Percentiles rank a stretch among this genome's conserved stretches.
phyloP scores from a whole-genome alignment of 2,888 invertebrate genomes.

The Gandaritis pyraliata region DNA sequence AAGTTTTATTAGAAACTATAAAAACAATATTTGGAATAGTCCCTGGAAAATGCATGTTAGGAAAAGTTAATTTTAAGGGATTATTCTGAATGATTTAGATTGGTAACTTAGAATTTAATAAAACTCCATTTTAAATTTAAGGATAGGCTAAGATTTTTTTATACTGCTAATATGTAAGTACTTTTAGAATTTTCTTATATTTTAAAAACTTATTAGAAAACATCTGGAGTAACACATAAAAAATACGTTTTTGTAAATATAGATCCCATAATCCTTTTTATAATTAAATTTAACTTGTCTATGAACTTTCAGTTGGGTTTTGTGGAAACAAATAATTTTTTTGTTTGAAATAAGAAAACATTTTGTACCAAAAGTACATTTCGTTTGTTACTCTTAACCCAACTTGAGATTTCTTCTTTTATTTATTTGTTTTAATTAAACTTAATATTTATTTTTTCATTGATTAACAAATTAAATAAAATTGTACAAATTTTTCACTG shows the following conservation, averaged over 20 bases:
- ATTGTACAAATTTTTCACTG: conserved; percentile 74
- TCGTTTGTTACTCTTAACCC: conserved; percentile 76
- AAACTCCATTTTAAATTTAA: conserved; percentile 28
- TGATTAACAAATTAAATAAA: conserved; percentile 77
- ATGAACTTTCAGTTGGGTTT: conserved; percentile 84
- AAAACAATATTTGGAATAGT: conserved; percentile 74
- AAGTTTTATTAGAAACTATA: conserved; percentile 37
- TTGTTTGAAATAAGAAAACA: conserved; percentile 27
- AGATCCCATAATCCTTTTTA: conserved; percentile 56
- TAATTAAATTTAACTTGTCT: conserved; percentile 58
- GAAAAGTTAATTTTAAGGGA: conserved; percentile 62
- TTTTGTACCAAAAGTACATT: conserved; percentile 34
- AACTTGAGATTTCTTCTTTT: conserved; percentile 82
- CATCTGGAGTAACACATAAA: conserved; percentile 36
- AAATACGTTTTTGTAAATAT: conserved; percentile 68
- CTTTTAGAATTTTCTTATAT: conserved; percentile 26
- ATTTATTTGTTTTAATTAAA: conserved; percentile 75
- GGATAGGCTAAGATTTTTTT: conserved; percentile 23
- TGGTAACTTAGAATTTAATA: conserved; percentile 38
- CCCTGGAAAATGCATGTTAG: conserved; percentile 59
- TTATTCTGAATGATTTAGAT: conserved; percentile 70
- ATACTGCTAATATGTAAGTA: conserved; percentile 19
- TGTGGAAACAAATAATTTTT: conserved; percentile 61
- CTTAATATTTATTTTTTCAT: conserved; percentile 75
- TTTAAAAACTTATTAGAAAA: conserved; percentile 26